A percentile compares a stretch with the other conserved stretches of the same genome.
These are phyloP conservation scores for Agelaius phoeniceus DNA, from an alignment of 2,113 vertebrate species.

Conservation along the genomic window DNA sequence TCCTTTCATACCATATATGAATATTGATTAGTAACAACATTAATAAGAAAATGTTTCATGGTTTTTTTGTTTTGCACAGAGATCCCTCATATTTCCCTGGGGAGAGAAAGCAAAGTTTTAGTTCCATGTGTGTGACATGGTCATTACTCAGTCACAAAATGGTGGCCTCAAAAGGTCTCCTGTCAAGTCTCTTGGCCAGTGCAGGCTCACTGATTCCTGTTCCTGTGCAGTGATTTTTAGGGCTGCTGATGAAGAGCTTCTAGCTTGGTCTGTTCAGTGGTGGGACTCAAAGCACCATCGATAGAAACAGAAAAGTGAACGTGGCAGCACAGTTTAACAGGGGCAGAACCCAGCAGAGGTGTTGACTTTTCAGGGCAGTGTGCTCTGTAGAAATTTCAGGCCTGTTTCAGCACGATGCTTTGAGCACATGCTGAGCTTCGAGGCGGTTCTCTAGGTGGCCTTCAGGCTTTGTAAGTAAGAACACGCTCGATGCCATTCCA, in stretches of 20 bases:
- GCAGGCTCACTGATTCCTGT: background rate
- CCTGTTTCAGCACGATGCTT: background rate
- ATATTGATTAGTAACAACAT: background rate
- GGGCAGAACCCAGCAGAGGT: background rate
- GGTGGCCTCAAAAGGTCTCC: background rate
- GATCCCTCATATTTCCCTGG: background rate
- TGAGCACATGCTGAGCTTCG: background rate
- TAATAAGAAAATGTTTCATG: background rate
- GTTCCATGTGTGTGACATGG: background rate
- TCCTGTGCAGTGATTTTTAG: background rate
- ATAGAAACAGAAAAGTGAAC: background rate
- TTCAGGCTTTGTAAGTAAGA: background rate
- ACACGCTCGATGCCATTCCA: rapidly evolving
- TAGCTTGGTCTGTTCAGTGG: background rate
- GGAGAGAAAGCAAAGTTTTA: background rate
- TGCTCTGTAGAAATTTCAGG: background rate
- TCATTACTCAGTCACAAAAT: constrained; percentile 21
- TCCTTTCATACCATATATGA: background rate
- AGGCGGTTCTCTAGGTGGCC: rapidly evolving
- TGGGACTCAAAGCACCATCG: background rate
- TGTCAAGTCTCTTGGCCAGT: background rate
- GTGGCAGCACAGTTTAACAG: background rate
- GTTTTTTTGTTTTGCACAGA: background rate
- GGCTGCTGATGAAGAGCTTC: background rate
- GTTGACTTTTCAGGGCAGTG: background rate